Percentiles rank a stretch among this genome's conserved stretches.
phyloP scores from a whole-genome alignment of 2,113 vertebrate species.

The Pollimyrus isidori region DNA sequence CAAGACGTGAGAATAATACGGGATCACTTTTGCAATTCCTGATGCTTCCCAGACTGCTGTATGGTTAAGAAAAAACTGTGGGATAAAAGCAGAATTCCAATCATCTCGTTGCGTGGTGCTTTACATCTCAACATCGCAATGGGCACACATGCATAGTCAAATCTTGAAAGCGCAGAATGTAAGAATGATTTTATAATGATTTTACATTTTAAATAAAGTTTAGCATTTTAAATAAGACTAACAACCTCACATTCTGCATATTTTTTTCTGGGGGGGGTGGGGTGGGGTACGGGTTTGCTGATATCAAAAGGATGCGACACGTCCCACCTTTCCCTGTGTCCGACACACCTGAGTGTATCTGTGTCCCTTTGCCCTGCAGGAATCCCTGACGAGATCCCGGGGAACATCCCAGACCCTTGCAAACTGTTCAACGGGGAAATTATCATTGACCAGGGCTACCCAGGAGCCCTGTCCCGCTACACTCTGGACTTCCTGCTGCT shows the following conservation, averaged over 20 bases:
- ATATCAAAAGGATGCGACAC: background rate
- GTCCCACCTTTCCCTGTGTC: background rate
- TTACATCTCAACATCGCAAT: background rate
- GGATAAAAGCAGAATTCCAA: background rate
- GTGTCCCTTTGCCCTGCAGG: background rate
- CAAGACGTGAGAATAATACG: background rate
- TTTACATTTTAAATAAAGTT: background rate
- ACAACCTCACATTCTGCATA: background rate
- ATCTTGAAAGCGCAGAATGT: background rate
- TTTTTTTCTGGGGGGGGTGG: no score
- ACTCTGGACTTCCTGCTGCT: constrained; percentile 73
- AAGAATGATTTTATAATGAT: background rate
- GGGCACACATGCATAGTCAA: background rate
- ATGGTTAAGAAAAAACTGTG: background rate
- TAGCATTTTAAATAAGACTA: background rate
- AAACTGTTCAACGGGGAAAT: constrained; percentile 57
- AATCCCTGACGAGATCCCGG: constrained; percentile 35
- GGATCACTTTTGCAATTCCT: background rate
- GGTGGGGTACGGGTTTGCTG: background rate
- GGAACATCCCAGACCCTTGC: constrained; percentile 48
- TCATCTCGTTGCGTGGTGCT: background rate
- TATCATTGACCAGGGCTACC: constrained; percentile 72
- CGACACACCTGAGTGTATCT: background rate
- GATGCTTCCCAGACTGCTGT: background rate
- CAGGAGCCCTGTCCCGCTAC: constrained; percentile 69